phyloP scores from a whole-genome alignment of 2,888 invertebrate genomes.

The Schizaphis graminum region DNA sequence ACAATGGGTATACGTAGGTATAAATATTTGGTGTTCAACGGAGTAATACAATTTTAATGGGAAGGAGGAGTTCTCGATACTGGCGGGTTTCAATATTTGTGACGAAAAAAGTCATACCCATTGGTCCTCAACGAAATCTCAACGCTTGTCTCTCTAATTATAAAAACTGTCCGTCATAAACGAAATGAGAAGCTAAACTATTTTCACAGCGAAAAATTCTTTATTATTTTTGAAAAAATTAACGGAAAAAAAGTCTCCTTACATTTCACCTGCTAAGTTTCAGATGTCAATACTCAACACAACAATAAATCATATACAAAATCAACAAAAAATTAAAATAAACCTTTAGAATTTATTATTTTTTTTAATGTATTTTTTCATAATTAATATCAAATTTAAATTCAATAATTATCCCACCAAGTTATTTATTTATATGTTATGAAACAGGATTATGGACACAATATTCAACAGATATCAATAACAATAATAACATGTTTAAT shows the following conservation, averaged over 20 bases:
- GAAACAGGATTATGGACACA: no score
- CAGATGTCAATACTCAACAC: neutral
- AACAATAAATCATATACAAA: neutral
- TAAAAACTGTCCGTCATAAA: neutral
- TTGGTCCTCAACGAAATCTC: neutral
- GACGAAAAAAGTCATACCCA: neutral
- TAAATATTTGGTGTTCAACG: neutral
- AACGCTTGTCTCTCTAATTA: neutral
- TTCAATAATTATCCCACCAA: neutral
- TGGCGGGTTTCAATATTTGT: neutral
- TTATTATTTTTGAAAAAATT: neutral
- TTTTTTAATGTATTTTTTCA: neutral
- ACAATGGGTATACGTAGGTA: neutral
- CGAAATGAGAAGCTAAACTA: neutral
- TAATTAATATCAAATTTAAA: neutral
- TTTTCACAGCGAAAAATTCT: neutral
- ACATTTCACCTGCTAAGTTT: neutral
- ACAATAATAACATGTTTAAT: neutral
- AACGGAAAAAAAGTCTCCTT: neutral
- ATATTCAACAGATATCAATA: no score
- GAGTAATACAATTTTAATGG: neutral
- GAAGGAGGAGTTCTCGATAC: neutral
- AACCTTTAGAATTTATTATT: neutral
- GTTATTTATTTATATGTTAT: no score
- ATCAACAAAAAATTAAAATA: neutral